These are phyloP conservation scores for Vimba vimba DNA, from an alignment of 2,113 vertebrate species.

Conservation along the genomic window DNA sequence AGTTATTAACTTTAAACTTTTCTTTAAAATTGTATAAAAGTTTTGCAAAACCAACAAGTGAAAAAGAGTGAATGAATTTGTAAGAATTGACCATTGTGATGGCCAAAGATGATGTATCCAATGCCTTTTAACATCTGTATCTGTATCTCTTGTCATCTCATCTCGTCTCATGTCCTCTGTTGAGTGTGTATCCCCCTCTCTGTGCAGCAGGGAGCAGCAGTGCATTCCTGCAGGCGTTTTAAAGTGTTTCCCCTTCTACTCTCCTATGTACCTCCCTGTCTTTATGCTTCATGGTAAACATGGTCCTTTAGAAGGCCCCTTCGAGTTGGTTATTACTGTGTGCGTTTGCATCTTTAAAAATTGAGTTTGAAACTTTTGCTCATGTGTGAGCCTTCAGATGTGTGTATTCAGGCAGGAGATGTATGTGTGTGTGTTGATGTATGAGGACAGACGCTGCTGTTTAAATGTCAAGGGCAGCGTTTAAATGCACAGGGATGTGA, in stretches of 20 bases:
- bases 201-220: conserved; percentile 61
- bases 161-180: background rate
- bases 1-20: background rate
- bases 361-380: conserved; percentile 1
- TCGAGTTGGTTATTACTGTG: background rate
- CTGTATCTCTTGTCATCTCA: background rate
- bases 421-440: conserved; percentile 14
- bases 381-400: conserved; percentile 15
- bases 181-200: conserved; percentile 44
- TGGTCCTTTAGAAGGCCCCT: background rate
- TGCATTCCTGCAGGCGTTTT: conserved; percentile 47
- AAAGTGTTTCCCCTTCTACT: conserved; percentile 6
- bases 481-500: conserved; percentile 35
- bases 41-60: background rate
- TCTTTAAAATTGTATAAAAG: background rate
- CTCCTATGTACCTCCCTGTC: conserved; percentile 11
- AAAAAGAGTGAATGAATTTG: background rate
- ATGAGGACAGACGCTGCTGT: conserved; percentile 58
- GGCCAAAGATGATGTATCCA: background rate
- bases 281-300: conserved; percentile 25
- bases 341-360: conserved; percentile 7
- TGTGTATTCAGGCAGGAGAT: background rate
- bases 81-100: background rate
- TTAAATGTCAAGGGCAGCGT: conserved; percentile 75
- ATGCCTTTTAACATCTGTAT: background rate